Evolutionary conservation across 2,797 vertebrate genomes (phyloP).

Genomic region (Chaunax sp.): DNA sequence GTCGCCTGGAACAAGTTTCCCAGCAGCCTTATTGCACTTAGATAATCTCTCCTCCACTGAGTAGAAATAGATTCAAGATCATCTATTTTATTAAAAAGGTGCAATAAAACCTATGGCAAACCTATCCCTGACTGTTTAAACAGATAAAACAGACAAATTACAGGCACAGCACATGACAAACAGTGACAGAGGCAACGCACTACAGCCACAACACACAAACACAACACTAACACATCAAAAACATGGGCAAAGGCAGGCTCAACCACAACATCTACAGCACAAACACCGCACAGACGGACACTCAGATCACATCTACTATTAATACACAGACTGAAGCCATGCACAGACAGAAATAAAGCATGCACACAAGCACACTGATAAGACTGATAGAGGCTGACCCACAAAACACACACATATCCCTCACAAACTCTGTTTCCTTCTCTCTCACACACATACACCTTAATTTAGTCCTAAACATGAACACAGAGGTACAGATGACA

Average conservation of each 20-base stretch:
- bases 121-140: constrained; percentile 71
- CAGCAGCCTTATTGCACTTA: constrained; percentile 74
- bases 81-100: constrained; percentile 52
- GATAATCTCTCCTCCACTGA: constrained; percentile 74
- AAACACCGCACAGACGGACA: constrained; percentile 33
- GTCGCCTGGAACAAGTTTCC: constrained; percentile 71
- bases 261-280: constrained; percentile 37
- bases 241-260: constrained; percentile 37
- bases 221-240: constrained; percentile 62
- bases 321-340: constrained; percentile 57
- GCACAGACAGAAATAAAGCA: constrained; percentile 61
- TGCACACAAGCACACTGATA: constrained; percentile 62
- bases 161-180: constrained; percentile 68
- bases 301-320: constrained; percentile 27
- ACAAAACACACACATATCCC: constrained; percentile 27
- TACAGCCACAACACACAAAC: constrained; percentile 63
- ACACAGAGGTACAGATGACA: constrained; percentile 73
- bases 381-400: constrained; percentile 19
- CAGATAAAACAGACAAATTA: constrained; percentile 69
- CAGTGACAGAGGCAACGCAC: constrained; percentile 50
- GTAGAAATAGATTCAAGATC: constrained; percentile 68
- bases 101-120: constrained; percentile 75
- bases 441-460: constrained; percentile 34
- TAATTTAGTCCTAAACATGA: constrained; percentile 60
- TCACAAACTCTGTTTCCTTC: constrained; percentile 9